Conservation (phyloP, 1,140 invertebrate species). For the Rhynchophorus ferrugineus region DNA sequence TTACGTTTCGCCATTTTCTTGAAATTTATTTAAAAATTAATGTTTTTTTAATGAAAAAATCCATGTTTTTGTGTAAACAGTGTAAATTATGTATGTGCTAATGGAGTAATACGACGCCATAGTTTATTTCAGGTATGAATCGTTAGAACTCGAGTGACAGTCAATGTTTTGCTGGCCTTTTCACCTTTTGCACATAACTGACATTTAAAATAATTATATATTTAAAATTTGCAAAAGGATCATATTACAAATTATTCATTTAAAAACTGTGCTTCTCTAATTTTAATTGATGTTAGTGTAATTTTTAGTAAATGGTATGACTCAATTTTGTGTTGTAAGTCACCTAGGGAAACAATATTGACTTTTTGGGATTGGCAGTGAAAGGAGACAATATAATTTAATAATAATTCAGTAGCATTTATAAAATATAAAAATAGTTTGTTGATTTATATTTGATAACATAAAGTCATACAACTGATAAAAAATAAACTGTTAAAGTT, state of each 20-base stretch:
- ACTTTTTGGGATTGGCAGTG: constrained; percentile 22
- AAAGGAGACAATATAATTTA: constrained; percentile 16
- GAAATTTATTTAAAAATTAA: constrained; percentile 4
- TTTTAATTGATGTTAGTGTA: constrained; percentile 5
- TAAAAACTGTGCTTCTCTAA: not conserved
- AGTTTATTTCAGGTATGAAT: not conserved
- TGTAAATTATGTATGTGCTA: not conserved
- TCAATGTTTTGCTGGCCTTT: constrained; percentile 17
- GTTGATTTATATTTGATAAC: too few species aligned
- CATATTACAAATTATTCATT: constrained; percentile 1
- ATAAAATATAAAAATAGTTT: constrained; percentile 7
- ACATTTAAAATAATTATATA: constrained; percentile 19
- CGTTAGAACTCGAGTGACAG: not conserved
- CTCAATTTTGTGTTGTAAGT: not conserved
- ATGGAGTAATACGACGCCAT: not conserved
- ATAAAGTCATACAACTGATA: constrained; percentile 1
- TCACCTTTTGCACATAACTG: constrained; percentile 18
- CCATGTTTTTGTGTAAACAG: not conserved
- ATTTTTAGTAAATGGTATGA: not conserved
- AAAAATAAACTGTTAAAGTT: too few species aligned
- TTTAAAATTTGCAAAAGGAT: constrained; percentile 15
- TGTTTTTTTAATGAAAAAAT: constrained; percentile 5
- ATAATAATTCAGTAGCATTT: constrained; percentile 11
- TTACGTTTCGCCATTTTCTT: constrained; percentile 19
- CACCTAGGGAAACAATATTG: constrained; percentile 15